A percentile compares a stretch with the other conserved stretches of the same genome.
Conservation (phyloP, 2,888 invertebrate species). For the Dexiosoma caninum region DNA sequence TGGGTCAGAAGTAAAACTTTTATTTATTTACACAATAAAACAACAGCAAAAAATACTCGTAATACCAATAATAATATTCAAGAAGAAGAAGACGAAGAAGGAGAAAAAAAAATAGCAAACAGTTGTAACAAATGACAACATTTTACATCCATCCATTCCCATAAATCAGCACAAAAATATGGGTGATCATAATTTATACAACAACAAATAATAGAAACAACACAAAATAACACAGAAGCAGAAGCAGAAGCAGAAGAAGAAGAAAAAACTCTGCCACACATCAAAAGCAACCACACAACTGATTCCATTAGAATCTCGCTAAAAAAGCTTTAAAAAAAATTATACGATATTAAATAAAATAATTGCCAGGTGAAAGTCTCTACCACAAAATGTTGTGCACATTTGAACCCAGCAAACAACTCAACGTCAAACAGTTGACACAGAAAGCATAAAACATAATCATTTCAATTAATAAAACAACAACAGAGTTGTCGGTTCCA, state of each 20-base stretch:
- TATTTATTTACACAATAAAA: conserved; percentile 21
- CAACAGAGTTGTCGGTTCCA: no score
- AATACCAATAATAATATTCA: no score
- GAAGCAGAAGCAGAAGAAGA: no score
- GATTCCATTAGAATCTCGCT: conserved; percentile 58
- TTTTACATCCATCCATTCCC: conserved; percentile 57
- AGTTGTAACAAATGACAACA: conserved; percentile 46
- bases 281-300: conserved; percentile 49
- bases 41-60: no score
- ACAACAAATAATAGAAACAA: conserved; percentile 35
- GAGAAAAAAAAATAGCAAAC: neutral
- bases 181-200: conserved; percentile 59
- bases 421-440: neutral
- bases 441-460: no score
- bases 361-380: conserved; percentile 61
- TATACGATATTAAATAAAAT: conserved; percentile 55
- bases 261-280: conserved; percentile 45
- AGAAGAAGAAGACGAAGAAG: no score
- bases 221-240: no score
- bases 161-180: conserved; percentile 62
- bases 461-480: no score
- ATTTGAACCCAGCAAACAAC: neutral
- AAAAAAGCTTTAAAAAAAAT: conserved; percentile 2
- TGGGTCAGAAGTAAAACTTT: conserved; percentile 59
- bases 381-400: conserved; percentile 53